Conservation (phyloP, 2,113 vertebrate species). For the Pygoscelis adeliae region DNA sequence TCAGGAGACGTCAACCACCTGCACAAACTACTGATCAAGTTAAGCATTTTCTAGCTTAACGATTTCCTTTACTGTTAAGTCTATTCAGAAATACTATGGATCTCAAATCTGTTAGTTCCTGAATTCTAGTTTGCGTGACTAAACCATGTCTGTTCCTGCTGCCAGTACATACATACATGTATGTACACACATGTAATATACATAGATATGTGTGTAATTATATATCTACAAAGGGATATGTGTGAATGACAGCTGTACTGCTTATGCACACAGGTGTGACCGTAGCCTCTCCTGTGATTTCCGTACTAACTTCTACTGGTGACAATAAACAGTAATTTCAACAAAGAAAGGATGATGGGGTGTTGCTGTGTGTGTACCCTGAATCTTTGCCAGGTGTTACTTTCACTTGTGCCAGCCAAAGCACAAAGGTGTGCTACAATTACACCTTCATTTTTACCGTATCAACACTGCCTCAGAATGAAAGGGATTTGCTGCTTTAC, state of each 20-base stretch:
- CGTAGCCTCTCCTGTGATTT: background rate
- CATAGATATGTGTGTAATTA: too few species aligned
- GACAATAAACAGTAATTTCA: background rate
- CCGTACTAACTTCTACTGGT: background rate
- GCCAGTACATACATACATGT: background rate
- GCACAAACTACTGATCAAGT: background rate
- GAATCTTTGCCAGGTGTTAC: background rate
- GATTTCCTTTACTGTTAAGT: background rate
- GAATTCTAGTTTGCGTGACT: background rate
- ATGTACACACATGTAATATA: background rate
- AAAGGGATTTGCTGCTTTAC: background rate
- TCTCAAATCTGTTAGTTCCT: background rate
- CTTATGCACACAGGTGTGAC: background rate
- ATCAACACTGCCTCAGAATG: background rate
- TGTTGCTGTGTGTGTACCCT: background rate
- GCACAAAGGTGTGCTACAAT: background rate
- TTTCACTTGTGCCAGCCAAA: background rate
- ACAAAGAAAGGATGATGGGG: background rate
- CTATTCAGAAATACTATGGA: background rate
- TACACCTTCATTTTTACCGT: background rate
- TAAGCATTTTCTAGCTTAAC: background rate
- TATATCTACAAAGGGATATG: background rate
- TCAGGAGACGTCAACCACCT: background rate
- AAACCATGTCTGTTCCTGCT: background rate
- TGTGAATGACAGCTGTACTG: background rate